Evolutionary conservation across 1,140 invertebrate species (phyloP), one percentile per base, ranked within the genome.

Genomic region (Platyscapa corneri): DNA sequence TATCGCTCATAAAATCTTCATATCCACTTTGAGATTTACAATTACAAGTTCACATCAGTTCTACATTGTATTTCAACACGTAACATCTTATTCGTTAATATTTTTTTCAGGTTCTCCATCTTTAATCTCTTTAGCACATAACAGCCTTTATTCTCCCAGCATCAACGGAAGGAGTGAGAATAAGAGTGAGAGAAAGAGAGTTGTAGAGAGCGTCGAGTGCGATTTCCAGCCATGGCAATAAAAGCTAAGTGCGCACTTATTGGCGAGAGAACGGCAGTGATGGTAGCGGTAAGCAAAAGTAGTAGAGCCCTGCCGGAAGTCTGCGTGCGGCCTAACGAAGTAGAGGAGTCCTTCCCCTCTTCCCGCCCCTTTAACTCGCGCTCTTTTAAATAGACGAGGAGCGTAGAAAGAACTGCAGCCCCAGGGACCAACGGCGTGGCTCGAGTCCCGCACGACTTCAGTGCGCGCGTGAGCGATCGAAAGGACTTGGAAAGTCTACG

Each of bases 201-300:
- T 77, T 39, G 30, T 16, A n/a, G 32, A 23, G 75, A 20, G 49
- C 27, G 39, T 18, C 46, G 46, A 78, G 20, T 60, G 75, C 46
- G 46, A 78, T n/a, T n/a, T n/a, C n/a, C n/a, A n/a, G n/a, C n/a
- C n/a, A n/a, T n/a, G n/a, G n/a, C n/a, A n/a, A n/a, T 86, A 76
- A 86, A 86, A 67, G 72, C 64, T 46, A 86, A 86, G 86, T 84
- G 78, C 82, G 82, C 70, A 46, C 39, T 86, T 72, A 75, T 83
- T 83, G 76, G 81, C 74, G 67, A 46, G 53, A 85, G 67, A 42
- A 64, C 23, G 64, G 49, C 49, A 82, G n/a, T 30, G 72, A 72
- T 72, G 46, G 20, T n/a, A 64, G 76, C 3, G 23, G 37, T 12
- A 23, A 74, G 32, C 32, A 37, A 37, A 23, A 37, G 12, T 67